phyloP scores from a whole-genome alignment of 2,113 vertebrate species.

The Ursus arctos region DNA sequence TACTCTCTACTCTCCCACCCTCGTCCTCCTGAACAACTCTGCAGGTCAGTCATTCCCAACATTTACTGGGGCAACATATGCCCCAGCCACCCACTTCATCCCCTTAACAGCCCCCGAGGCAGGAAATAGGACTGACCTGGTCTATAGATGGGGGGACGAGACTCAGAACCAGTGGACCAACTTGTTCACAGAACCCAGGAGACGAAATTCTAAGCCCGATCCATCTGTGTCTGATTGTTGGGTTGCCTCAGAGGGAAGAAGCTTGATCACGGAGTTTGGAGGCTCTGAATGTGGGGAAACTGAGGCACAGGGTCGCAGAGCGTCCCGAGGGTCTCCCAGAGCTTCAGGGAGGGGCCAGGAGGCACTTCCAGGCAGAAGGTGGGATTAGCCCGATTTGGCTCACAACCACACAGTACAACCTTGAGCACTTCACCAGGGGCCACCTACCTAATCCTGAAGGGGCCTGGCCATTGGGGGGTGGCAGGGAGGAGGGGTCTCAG shows the following conservation, averaged over 20 bases:
- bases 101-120: not conserved
- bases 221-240: too few species aligned
- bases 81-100: accelerated
- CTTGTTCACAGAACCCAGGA: not conserved
- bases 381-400: not conserved
- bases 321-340: not conserved
- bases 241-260: not conserved
- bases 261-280: not conserved
- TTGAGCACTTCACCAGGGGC: not conserved
- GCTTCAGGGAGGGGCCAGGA: not conserved
- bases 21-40: not conserved
- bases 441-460: not conserved
- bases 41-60: not conserved
- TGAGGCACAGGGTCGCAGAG: not conserved
- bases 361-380: not conserved
- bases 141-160: not conserved
- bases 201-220: not conserved
- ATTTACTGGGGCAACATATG: not conserved
- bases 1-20: not conserved
- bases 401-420: not conserved
- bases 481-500: not conserved
- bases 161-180: not conserved
- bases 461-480: not conserved
- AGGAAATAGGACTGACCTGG: too few species aligned
- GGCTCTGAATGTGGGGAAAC: not conserved